Percentiles rank a stretch among this genome's conserved stretches.
phyloP scores from a whole-genome alignment of 2,113 vertebrate genomes.

The Machaerirhynchus nigripectus region DNA sequence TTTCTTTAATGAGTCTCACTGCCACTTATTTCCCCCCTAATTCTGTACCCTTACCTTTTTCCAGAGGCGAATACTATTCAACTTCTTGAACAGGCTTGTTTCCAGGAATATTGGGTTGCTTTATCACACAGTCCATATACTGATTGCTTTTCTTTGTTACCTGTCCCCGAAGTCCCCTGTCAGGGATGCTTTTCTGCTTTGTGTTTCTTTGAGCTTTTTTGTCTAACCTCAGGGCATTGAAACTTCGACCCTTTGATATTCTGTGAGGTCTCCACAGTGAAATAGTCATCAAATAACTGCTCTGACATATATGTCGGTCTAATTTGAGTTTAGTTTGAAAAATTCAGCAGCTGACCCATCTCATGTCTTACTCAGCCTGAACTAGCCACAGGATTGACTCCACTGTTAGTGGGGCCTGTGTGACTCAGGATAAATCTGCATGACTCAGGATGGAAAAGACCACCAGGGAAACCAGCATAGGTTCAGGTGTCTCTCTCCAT shows the following conservation, averaged over 20 bases:
- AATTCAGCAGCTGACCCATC: not conserved
- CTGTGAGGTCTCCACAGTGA: not conserved
- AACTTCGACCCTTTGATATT: slow-evolving; percentile 27
- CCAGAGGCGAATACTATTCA: not conserved
- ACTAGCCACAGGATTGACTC: not conserved
- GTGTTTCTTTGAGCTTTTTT: slow-evolving; percentile 30
- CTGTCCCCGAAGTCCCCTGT: not conserved
- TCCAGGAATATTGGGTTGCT: not conserved
- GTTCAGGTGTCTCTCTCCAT: not conserved
- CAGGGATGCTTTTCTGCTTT: not conserved
- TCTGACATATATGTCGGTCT: not conserved
- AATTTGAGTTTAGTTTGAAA: not conserved
- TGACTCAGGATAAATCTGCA: not conserved
- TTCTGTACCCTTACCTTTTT: not conserved
- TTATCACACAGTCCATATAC: not conserved
- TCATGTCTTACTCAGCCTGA: not conserved
- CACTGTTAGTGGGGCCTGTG: not conserved
- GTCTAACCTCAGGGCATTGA: slow-evolving; percentile 37
- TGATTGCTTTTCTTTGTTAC: not conserved
- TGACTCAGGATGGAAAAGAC: not conserved
- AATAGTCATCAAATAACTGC: not conserved
- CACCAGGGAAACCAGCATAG: not conserved
- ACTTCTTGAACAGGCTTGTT: not conserved
- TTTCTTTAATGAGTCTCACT: not conserved
- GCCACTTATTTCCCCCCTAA: not conserved